Evolutionary conservation across 2,797 vertebrate species (phyloP).

Genomic region (Eremophila alpestris): DNA sequence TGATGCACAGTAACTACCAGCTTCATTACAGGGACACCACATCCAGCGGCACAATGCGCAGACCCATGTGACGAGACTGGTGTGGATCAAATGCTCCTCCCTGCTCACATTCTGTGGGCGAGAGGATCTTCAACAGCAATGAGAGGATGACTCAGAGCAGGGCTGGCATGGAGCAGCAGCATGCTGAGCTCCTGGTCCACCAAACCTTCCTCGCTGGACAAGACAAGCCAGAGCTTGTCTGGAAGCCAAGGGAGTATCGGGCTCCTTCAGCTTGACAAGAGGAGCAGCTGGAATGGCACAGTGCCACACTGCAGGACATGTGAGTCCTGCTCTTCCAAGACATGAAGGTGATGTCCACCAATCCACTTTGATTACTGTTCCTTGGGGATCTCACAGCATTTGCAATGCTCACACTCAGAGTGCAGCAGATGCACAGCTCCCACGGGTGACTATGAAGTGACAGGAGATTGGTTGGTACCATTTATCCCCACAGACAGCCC

Average conservation of each 20-base stretch:
- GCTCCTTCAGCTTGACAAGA: background rate
- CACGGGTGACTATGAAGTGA: rapidly evolving
- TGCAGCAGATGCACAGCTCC: rapidly evolving
- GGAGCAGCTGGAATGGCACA: background rate
- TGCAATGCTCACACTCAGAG: rapidly evolving
- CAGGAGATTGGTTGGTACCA: background rate
- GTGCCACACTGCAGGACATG: background rate
- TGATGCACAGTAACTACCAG: slow-evolving; percentile 53
- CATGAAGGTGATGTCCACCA: background rate
- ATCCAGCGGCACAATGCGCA: background rate
- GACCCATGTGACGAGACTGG: background rate
- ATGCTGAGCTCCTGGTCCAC: background rate
- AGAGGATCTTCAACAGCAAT: background rate
- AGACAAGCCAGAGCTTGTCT: background rate
- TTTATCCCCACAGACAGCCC: background rate
- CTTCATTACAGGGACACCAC: slow-evolving; percentile 38
- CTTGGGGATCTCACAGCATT: rapidly evolving
- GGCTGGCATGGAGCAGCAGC: background rate
- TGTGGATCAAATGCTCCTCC: background rate
- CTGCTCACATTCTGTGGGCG: background rate
- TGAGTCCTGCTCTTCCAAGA: background rate
- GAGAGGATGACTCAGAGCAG: background rate
- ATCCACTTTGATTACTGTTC: rapidly evolving
- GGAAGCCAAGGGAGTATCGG: background rate
- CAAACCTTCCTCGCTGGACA: background rate